These are phyloP conservation scores for Cyclargus thomasi DNA, from an alignment of 1,140 invertebrate species.

Conservation along the genomic window DNA sequence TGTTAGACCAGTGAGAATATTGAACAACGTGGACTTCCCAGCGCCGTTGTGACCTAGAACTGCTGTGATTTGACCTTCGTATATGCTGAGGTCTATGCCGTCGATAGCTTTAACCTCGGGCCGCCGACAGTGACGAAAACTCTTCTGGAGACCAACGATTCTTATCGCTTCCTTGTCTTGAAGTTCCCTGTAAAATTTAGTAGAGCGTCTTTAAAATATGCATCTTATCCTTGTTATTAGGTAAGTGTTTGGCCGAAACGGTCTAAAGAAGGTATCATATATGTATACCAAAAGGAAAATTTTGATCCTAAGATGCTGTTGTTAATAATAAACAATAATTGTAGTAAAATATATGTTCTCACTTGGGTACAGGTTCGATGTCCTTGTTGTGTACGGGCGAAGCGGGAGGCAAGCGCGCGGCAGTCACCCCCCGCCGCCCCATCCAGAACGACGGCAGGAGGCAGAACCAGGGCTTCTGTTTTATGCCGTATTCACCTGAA, in stretches of 20 bases:
- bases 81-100: conserved; percentile 84
- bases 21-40: conserved; percentile 90
- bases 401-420: conserved; percentile 50
- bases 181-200: conserved; percentile 71
- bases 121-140: conserved; percentile 77
- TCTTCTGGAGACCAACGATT: conserved; percentile 85
- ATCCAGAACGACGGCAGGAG: conserved; percentile 83
- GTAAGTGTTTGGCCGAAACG: too few species aligned
- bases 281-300: too few species aligned
- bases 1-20: conserved; percentile 89
- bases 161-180: conserved; percentile 84
- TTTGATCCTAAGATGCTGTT: not conserved
- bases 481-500: conserved; percentile 84
- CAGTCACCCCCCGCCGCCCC: conserved; percentile 41
- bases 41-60: conserved; percentile 93
- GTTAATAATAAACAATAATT: too few species aligned
- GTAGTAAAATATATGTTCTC: conserved; percentile 18
- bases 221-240: too few species aligned
- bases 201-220: too few species aligned
- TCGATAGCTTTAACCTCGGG: conserved; percentile 77
- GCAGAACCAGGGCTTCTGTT: conserved; percentile 83
- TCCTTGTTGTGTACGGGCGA: conserved; percentile 78
- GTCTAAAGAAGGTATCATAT: too few species aligned
- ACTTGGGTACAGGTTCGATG: conserved; percentile 83
- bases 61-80: conserved; percentile 88